These are phyloP conservation scores for Chaetogeoica ovagalla DNA, from an alignment of 2,888 invertebrate species.

Conservation along the genomic window DNA sequence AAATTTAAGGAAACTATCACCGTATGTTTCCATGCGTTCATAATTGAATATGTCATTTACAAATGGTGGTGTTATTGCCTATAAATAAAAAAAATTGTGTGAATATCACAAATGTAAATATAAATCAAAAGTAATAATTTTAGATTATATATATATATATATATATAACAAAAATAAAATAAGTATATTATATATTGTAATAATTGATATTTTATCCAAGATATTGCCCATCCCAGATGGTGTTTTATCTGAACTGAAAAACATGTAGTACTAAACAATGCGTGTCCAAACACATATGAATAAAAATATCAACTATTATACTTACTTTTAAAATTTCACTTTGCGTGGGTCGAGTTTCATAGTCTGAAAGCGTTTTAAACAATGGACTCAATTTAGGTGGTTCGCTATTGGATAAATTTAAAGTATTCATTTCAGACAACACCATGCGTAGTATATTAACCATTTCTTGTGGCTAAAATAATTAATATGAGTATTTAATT, in stretches of 20 bases:
- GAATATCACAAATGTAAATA: slow-evolving; percentile 2
- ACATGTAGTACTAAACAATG: neutral
- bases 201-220: too few relatives aligned
- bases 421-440: slow-evolving; percentile 4
- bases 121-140: neutral
- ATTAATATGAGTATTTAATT: neutral
- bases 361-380: slow-evolving; percentile 31
- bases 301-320: slow-evolving; percentile 1
- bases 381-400: slow-evolving; percentile 42
- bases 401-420: neutral
- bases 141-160: neutral
- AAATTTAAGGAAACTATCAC: slow-evolving; percentile 86
- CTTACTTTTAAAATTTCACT: slow-evolving; percentile 58
- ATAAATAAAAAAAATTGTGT: slow-evolving; percentile 56
- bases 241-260: too few relatives aligned
- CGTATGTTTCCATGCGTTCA: slow-evolving; percentile 84
- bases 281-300: neutral
- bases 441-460: neutral
- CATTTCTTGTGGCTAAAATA: slow-evolving; percentile 17
- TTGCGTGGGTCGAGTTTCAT: slow-evolving; percentile 58
- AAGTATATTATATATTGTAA: neutral
- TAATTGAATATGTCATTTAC: slow-evolving; percentile 76
- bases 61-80: slow-evolving; percentile 73
- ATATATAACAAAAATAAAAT: neutral
- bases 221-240: too few relatives aligned